Percentiles rank a stretch among this genome's conserved stretches.
These are phyloP conservation scores for Oceanodroma leucorhoa DNA, from an alignment of 2,797 vertebrate genomes.

Conservation along the genomic window DNA sequence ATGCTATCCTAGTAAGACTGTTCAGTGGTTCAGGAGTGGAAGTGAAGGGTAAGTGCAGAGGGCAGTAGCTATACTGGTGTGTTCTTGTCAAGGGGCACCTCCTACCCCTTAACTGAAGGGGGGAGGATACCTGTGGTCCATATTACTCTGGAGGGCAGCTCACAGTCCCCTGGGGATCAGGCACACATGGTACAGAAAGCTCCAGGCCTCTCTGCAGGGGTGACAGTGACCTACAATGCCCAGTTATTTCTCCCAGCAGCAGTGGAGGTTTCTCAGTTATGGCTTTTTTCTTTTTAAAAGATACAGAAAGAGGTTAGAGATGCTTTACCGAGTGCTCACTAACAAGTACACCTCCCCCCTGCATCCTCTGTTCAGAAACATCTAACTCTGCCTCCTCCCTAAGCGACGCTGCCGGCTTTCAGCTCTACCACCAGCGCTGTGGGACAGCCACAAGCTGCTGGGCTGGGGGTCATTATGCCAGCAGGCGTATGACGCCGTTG, in stretches of 20 bases:
- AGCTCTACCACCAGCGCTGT: not conserved
- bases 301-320: conserved; percentile 18
- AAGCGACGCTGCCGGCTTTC: not conserved
- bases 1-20: not conserved
- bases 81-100: not conserved
- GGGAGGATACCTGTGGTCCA: not conserved
- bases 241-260: conserved; percentile 40
- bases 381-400: not conserved
- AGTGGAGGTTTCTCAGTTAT: conserved; percentile 61
- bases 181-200: conserved; percentile 37
- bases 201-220: conserved; percentile 28
- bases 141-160: not conserved
- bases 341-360: not conserved
- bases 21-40: not conserved
- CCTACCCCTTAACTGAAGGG: not conserved
- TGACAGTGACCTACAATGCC: conserved; percentile 51
- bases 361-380: not conserved
- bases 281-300: conserved; percentile 46
- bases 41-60: not conserved
- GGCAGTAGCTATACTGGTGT: conserved; percentile 21
- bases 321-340: not conserved
- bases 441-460: not conserved
- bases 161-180: conserved; percentile 49
- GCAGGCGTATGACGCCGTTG: conserved; percentile 89
- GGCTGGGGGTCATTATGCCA: conserved; percentile 76